Conservation (phyloP, 2,113 vertebrate genomes). For the Sebastes schlegelii region DNA sequence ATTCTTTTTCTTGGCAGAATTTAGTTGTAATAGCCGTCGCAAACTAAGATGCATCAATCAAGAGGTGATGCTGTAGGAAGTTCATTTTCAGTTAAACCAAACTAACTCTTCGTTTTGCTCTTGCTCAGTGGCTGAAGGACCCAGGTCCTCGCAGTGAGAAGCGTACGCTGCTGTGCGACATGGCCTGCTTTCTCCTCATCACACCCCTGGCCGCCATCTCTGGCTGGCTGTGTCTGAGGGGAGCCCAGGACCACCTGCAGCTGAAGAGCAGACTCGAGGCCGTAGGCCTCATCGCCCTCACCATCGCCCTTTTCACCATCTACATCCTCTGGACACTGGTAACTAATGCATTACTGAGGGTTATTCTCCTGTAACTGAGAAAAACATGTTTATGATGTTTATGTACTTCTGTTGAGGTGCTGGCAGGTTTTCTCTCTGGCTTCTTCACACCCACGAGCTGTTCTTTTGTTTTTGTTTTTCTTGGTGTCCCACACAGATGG, state of each 20-base stretch:
- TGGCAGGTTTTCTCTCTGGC: not conserved
- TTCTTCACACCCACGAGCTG: conserved; percentile 19
- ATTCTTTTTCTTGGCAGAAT: not conserved
- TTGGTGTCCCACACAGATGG: not conserved
- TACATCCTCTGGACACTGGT: conserved; percentile 99
- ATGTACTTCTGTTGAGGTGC: not conserved
- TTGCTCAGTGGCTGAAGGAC: conserved; percentile 93
- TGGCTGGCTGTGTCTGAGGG: conserved; percentile 95
- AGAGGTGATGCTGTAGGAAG: not conserved
- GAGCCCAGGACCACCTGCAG: conserved; percentile 96
- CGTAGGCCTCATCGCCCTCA: conserved; percentile 95
- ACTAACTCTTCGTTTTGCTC: not conserved
- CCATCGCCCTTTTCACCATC: conserved; percentile 98
- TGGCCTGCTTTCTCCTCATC: conserved; percentile 98
- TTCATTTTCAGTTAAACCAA: not conserved
- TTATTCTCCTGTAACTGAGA: not conserved
- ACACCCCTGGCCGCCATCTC: conserved; percentile 96
- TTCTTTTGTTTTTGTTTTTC: not conserved
- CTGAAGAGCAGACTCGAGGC: conserved; percentile 97
- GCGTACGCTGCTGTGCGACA: conserved; percentile 95
- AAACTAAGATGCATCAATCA: not conserved
- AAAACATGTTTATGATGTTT: not conserved
- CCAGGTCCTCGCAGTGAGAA: conserved; percentile 96
- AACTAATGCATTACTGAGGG: conserved; percentile 28
- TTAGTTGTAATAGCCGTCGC: not conserved